Percentiles rank a stretch among this genome's conserved stretches.
Evolutionary conservation across 1,140 invertebrate species (phyloP).

Genomic region (Zophobas atratus): DNA sequence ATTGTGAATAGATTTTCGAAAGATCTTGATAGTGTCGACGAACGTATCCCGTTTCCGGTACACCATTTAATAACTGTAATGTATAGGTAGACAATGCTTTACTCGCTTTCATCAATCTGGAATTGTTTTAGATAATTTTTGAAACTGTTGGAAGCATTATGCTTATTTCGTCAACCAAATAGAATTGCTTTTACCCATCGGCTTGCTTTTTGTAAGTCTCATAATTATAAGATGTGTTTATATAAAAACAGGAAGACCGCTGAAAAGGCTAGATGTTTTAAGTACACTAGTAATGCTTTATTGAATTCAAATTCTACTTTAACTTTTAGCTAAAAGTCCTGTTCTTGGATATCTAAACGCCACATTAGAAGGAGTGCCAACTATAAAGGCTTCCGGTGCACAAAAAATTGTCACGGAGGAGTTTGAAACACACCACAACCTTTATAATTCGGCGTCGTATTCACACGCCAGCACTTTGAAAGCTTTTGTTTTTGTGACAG

Average conservation of each 20-base stretch:
- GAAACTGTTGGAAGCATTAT: too few relatives aligned
- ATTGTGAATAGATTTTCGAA: too few relatives aligned
- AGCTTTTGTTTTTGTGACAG: constrained; percentile 17
- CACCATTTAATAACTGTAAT: too few relatives aligned
- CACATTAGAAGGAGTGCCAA: constrained; percentile 65
- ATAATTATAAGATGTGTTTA: too few relatives aligned
- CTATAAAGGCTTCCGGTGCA: constrained; percentile 84
- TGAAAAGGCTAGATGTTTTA: constrained; percentile 81
- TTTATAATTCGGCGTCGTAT: constrained; percentile 65
- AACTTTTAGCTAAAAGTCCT: constrained; percentile 74
- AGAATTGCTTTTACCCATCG: too few relatives aligned
- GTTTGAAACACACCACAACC: constrained; percentile 84
- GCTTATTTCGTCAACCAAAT: too few relatives aligned
- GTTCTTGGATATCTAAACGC: constrained; percentile 81
- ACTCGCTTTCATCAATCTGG: too few relatives aligned
- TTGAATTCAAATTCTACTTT: not conserved
- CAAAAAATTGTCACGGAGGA: constrained; percentile 83
- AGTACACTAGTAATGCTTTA: constrained; percentile 75
- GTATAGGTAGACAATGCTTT: too few relatives aligned
- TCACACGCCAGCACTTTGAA: constrained; percentile 72
- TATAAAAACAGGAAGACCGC: not conserved
- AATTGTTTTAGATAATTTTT: too few relatives aligned
- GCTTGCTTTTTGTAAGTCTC: too few relatives aligned
- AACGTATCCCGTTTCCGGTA: too few relatives aligned
- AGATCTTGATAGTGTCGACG: too few relatives aligned